Conservation (phyloP, 64 coral and sea anemone species). For the Orbicella faveolata region DNA sequence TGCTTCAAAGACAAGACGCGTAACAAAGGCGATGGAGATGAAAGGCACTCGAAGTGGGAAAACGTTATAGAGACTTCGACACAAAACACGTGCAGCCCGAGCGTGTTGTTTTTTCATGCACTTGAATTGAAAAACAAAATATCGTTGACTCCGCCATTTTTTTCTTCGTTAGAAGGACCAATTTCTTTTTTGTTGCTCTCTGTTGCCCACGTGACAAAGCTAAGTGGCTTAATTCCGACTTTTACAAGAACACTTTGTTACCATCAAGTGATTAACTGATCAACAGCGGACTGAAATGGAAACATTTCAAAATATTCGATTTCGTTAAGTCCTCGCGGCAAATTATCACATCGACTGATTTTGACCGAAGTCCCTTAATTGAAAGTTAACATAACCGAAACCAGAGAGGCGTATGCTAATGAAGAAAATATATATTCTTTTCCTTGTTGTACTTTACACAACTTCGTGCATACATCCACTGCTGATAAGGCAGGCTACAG, state of each 20-base stretch:
- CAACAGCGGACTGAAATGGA: not conserved
- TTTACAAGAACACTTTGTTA: not conserved
- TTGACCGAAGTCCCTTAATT: not conserved
- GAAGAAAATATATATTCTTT: not conserved
- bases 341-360: not conserved
- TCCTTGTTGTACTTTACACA: not conserved
- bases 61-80: not conserved
- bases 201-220: not conserved
- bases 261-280: not conserved
- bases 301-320: not conserved
- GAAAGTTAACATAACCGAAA: not conserved
- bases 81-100: conserved; percentile 22
- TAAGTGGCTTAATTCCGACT: not conserved
- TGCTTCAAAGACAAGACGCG: conserved; percentile 11
- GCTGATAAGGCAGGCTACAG: not conserved
- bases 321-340: not conserved
- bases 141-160: not conserved
- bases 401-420: conserved; percentile 3
- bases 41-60: conserved; percentile 26
- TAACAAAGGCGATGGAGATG: conserved; percentile 7
- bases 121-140: conserved; percentile 6
- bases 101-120: not conserved
- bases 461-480: not conserved
- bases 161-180: not conserved
- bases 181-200: not conserved